Percentiles rank a stretch among this genome's conserved stretches.
Conservation (phyloP, 2,888 invertebrate genomes). For the Sinopyrophorus schimmeli region DNA sequence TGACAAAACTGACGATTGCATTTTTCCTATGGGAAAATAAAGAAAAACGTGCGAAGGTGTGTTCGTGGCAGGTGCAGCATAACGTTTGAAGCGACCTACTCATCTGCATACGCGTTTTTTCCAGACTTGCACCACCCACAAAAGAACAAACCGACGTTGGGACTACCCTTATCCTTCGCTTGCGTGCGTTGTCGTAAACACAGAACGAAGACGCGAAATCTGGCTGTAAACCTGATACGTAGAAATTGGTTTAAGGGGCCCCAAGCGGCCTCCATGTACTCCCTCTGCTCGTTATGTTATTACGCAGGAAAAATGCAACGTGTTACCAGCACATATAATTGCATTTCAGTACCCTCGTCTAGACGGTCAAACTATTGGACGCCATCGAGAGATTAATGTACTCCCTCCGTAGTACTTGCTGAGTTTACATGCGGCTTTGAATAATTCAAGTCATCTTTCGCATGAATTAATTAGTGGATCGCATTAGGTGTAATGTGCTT, state of each 20-base stretch:
- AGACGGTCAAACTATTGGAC: slow-evolving; percentile 37
- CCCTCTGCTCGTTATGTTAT: slow-evolving; percentile 41
- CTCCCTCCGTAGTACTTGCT: slow-evolving; percentile 32
- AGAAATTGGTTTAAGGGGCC: slow-evolving; percentile 21
- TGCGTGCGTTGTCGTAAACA: slow-evolving; percentile 3
- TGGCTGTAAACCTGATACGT: slow-evolving; percentile 16
- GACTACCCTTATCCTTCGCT: slow-evolving; percentile 21
- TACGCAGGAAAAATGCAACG: slow-evolving; percentile 41
- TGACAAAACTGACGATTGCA: too few species aligned
- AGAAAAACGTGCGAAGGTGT: slow-evolving; percentile 18
- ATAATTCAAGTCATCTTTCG: slow-evolving; percentile 35
- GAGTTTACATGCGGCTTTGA: slow-evolving; percentile 35
- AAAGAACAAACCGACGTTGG: slow-evolving; percentile 7
- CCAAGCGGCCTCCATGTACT: slow-evolving; percentile 28
- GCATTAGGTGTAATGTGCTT: slow-evolving; percentile 19
- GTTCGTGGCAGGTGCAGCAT: slow-evolving; percentile 35
- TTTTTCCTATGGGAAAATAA: too few species aligned
- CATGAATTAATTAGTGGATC: slow-evolving; percentile 29
- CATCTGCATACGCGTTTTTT: slow-evolving; percentile 36
- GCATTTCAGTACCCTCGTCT: slow-evolving; percentile 33
- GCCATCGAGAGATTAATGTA: slow-evolving; percentile 38
- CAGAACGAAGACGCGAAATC: slow-evolving; percentile 20
- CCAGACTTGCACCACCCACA: slow-evolving; percentile 22
- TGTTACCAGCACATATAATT: slow-evolving; percentile 41
- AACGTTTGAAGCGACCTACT: slow-evolving; percentile 29